phyloP scores from a whole-genome alignment of 2,888 invertebrate species.

The Sericinus montela region DNA sequence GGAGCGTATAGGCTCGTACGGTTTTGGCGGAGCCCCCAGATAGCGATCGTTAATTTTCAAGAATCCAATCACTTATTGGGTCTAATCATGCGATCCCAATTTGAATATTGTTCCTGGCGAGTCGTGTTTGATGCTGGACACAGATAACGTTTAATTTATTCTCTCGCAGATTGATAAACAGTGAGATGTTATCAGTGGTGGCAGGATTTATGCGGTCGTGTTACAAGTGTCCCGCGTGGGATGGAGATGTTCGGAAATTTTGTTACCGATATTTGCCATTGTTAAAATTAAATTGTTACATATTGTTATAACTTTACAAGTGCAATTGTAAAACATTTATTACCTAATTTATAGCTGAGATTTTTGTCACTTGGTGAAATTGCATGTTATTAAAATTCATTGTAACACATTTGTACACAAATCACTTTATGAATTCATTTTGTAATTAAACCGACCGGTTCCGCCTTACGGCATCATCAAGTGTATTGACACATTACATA shows the following conservation, averaged over 20 bases:
- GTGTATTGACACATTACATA: too few relatives aligned
- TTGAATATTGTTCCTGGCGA: conserved; percentile 32
- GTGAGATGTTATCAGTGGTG: conserved; percentile 38
- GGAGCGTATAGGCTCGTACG: background rate
- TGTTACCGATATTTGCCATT: background rate
- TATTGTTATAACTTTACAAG: background rate
- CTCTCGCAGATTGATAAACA: conserved; percentile 41
- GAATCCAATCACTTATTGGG: conserved; percentile 29
- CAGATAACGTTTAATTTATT: conserved; percentile 42
- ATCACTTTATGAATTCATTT: too few relatives aligned
- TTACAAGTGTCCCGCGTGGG: conserved; percentile 33
- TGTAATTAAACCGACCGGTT: too few relatives aligned
- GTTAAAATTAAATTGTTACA: conserved; percentile 15
- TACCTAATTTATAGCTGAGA: too few relatives aligned
- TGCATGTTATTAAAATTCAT: too few relatives aligned
- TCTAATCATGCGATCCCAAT: conserved; percentile 43
- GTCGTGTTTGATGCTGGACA: conserved; percentile 27
- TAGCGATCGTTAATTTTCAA: conserved; percentile 19
- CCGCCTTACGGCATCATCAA: too few relatives aligned
- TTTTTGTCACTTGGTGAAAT: too few relatives aligned
- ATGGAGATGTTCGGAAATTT: conserved; percentile 27
- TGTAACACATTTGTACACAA: too few relatives aligned
- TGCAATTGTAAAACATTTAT: too few relatives aligned
- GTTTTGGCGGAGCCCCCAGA: conserved; percentile 5
- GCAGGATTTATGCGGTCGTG: conserved; percentile 40